Percentiles rank a stretch among this genome's conserved stretches.
Evolutionary conservation across 2,113 vertebrate genomes (phyloP).

Genomic region (Strix aluco): DNA sequence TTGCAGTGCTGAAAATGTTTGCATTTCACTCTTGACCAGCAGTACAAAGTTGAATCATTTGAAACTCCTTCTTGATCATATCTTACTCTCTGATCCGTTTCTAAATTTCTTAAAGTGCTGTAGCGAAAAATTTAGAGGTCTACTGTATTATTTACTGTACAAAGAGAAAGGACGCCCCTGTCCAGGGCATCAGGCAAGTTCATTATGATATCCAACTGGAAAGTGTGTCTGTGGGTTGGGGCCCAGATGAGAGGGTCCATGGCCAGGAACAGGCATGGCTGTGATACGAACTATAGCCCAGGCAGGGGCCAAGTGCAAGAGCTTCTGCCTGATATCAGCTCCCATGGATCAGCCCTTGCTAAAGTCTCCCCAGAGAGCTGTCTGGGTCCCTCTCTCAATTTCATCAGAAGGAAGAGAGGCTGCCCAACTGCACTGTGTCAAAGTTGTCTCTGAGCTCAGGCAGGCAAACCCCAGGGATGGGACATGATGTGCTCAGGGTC

Average conservation of each 20-base stretch:
- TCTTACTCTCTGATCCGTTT: neutral
- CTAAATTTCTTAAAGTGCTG: neutral
- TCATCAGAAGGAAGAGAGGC: neutral
- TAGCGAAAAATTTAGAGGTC: neutral
- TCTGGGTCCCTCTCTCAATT: neutral
- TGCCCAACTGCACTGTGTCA: neutral
- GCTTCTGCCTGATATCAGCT: neutral
- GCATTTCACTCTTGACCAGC: neutral
- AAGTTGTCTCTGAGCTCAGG: neutral
- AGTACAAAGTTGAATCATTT: neutral
- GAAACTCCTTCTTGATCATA: neutral
- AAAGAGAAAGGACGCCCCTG: neutral
- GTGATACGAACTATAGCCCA: neutral
- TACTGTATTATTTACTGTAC: neutral
- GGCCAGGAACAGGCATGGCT: neutral
- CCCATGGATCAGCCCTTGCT: neutral
- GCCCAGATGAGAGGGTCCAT: neutral
- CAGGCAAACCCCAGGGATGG: neutral
- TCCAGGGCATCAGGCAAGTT: neutral
- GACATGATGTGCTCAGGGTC: neutral
- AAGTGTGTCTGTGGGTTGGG: rapidly evolving
- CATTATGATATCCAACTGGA: neutral
- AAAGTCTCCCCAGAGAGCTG: neutral
- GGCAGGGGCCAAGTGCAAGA: neutral
- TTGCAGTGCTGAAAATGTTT: neutral